Evolutionary conservation across 1,140 invertebrate genomes (phyloP).

Genomic region (Belonocnema kinseyi): DNA sequence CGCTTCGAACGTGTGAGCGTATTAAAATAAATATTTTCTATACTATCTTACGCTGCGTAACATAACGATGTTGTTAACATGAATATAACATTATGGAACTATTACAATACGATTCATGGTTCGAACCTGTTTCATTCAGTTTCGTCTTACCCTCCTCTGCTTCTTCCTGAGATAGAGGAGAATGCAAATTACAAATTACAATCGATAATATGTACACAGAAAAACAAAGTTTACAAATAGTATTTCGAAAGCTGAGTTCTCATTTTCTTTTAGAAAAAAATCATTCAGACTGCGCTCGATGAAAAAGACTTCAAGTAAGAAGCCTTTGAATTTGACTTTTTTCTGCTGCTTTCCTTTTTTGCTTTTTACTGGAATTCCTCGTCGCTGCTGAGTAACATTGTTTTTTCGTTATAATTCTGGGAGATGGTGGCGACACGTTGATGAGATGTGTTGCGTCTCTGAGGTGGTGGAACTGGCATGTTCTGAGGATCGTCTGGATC

Average conservation of each 20-base stretch:
- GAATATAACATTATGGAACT: constrained; percentile 61
- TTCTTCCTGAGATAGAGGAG: not conserved
- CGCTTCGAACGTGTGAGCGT: constrained; percentile 60
- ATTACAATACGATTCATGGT: constrained; percentile 36
- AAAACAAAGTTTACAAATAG: constrained; percentile 14
- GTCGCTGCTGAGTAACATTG: constrained; percentile 95
- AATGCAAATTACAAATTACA: constrained; percentile 1
- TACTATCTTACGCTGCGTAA: constrained; percentile 64
- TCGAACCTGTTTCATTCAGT: constrained; percentile 21
- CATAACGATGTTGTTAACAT: constrained; percentile 65
- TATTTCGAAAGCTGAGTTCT: constrained; percentile 17
- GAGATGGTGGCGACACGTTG: constrained; percentile 87
- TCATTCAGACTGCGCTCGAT: constrained; percentile 20
- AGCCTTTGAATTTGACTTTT: constrained; percentile 31
- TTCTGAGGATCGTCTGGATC: constrained; percentile 81
- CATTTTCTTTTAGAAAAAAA: constrained; percentile 5
- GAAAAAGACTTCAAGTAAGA: constrained; percentile 6
- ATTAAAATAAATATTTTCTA: constrained; percentile 73
- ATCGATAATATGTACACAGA: constrained; percentile 16
- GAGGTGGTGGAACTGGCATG: constrained; percentile 75
- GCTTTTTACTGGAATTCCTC: constrained; percentile 92
- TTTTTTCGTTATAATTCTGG: constrained; percentile 95
- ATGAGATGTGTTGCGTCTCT: constrained; percentile 77
- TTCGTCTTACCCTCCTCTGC: not conserved
- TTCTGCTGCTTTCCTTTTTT: constrained; percentile 27